These are phyloP conservation scores for Varanus komodoensis DNA, from an alignment of 2,113 vertebrate species.

Conservation along the genomic window DNA sequence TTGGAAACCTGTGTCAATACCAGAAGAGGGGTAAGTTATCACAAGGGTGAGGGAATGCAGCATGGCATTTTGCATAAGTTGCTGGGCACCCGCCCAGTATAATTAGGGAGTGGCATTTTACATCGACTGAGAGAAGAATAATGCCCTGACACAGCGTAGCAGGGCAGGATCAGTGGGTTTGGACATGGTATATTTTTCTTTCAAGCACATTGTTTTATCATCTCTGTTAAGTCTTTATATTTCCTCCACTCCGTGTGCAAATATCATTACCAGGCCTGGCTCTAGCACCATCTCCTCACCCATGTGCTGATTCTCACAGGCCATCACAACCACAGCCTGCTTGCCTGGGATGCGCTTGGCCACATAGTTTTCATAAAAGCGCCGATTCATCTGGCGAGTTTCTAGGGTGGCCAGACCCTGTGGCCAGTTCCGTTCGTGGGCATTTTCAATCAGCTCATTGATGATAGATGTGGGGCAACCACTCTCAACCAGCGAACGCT, in stretches of 20 bases:
- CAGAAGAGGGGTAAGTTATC: neutral
- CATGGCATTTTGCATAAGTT: neutral
- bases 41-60: neutral
- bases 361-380: conserved; percentile 99
- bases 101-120: neutral
- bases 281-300: conserved; percentile 99
- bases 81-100: conserved; percentile 1
- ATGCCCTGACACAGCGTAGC: neutral
- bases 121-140: neutral
- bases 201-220: conserved; percentile 1
- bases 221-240: conserved; percentile 70
- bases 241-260: conserved; percentile 95
- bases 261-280: conserved; percentile 97
- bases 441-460: conserved; percentile 97
- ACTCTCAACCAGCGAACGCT: conserved; percentile 96
- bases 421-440: conserved; percentile 97
- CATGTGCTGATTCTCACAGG: conserved; percentile 99
- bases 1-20: conserved; percentile 42
- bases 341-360: conserved; percentile 98
- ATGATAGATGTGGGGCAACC: conserved; percentile 95
- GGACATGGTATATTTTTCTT: conserved; percentile 23
- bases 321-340: conserved; percentile 98
- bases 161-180: conserved; percentile 16
- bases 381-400: conserved; percentile 97
- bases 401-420: conserved; percentile 97